Conservation (phyloP, 2,797 vertebrate genomes). For the Pseudocheirus occidentalis region DNA sequence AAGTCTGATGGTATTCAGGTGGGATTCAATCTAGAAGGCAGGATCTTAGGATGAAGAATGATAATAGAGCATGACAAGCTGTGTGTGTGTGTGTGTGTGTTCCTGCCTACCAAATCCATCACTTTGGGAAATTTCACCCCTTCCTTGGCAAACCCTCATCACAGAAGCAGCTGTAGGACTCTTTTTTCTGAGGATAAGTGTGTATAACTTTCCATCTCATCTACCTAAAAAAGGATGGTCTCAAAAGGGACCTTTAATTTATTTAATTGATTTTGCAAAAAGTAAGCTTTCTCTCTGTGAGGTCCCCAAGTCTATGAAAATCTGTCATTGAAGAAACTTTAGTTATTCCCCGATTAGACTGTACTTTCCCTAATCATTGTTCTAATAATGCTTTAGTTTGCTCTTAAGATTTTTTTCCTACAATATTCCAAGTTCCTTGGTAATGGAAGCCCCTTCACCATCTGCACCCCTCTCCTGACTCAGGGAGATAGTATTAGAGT, state of each 20-base stretch:
- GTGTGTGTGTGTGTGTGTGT: neutral
- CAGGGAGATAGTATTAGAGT: neutral
- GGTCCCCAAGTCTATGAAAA: neutral
- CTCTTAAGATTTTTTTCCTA: neutral
- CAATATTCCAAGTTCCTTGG: neutral
- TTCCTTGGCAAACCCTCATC: neutral
- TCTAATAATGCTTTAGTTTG: neutral
- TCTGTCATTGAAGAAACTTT: neutral
- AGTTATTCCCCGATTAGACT: neutral
- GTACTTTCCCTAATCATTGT: neutral
- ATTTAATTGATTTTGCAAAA: neutral
- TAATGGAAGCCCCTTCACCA: neutral
- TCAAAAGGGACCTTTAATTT: neutral
- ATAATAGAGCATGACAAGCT: neutral
- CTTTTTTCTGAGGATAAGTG: neutral
- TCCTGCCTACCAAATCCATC: neutral
- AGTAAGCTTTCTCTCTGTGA: neutral
- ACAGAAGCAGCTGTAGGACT: neutral
- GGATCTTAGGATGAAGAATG: neutral
- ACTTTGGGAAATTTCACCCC: neutral
- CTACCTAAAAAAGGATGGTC: neutral
- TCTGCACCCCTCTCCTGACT: neutral
- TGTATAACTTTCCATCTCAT: neutral
- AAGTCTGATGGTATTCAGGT: neutral
- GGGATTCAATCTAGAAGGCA: neutral